Evolutionary conservation across 2,113 vertebrate genomes (phyloP).

Genomic region (Nesogale talazaci): DNA sequence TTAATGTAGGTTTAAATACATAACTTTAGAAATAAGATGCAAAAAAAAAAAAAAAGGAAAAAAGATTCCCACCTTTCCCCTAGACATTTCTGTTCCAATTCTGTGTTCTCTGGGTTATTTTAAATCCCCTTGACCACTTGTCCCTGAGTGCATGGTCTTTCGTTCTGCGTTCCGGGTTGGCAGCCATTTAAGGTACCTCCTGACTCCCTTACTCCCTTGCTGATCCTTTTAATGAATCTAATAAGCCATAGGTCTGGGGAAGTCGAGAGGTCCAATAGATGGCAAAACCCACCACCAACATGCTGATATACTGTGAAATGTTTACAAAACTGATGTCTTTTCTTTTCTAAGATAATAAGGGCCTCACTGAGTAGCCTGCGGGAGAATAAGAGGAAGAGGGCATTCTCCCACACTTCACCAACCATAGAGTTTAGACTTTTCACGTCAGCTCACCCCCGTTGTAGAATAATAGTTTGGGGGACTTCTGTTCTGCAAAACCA

Average conservation of each 20-base stretch:
- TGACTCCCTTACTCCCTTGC: constrained; percentile 75
- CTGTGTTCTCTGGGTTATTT: constrained; percentile 68
- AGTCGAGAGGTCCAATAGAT: constrained; percentile 53
- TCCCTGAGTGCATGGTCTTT: constrained; percentile 80
- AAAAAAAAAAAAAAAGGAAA: constrained; percentile 80
- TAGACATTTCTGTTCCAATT: constrained; percentile 80
- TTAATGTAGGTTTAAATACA: constrained; percentile 87
- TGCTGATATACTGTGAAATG: constrained; percentile 85
- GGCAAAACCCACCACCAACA: constrained; percentile 63
- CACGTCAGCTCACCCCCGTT: not conserved
- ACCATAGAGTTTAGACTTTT: not conserved
- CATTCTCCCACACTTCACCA: not conserved
- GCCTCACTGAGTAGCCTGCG: constrained; percentile 59
- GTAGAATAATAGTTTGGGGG: constrained; percentile 64
- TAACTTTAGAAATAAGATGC: constrained; percentile 88
- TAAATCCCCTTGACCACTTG: not conserved
- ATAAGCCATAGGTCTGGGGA: constrained; percentile 89
- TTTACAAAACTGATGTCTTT: constrained; percentile 80
- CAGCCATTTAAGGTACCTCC: constrained; percentile 82
- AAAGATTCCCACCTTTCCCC: constrained; percentile 61
- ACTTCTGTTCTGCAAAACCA: constrained; percentile 54
- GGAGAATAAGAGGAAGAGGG: constrained; percentile 48
- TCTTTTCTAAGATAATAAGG: constrained; percentile 49
- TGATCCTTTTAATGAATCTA: constrained; percentile 79
- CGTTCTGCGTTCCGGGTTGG: constrained; percentile 81